A percentile compares a stretch with the other conserved stretches of the same genome.
Conservation (phyloP, 2,797 vertebrate genomes). For the Macropodus opercularis region DNA sequence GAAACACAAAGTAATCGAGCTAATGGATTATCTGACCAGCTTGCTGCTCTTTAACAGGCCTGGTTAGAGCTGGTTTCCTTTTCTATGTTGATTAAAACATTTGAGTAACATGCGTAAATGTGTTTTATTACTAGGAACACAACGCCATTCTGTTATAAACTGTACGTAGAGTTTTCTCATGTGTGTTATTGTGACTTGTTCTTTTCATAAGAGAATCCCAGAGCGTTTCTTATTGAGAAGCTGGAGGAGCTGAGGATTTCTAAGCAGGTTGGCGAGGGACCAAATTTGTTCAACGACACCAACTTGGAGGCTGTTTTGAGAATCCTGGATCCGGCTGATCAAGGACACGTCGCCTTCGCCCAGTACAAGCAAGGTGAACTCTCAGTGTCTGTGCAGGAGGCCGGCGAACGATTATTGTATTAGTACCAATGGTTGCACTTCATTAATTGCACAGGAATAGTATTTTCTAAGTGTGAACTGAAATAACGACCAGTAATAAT, state of each 20-base stretch:
- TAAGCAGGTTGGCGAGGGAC: conserved; percentile 30
- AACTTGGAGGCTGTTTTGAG: conserved; percentile 72
- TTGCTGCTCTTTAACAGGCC: conserved; percentile 80
- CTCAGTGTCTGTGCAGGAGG: too few species aligned
- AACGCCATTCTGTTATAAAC: too few species aligned
- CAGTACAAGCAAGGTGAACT: conserved; percentile 80
- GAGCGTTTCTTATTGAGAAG: conserved; percentile 74
- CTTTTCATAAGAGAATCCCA: conserved; percentile 69
- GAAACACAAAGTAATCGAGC: conserved; percentile 74
- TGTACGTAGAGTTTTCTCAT: not conserved
- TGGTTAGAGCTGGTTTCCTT: conserved; percentile 53
- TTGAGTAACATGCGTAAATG: too few species aligned
- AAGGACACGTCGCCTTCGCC: conserved; percentile 65
- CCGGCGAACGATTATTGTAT: not conserved
- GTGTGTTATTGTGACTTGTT: conserved; percentile 2
- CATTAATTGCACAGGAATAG: not conserved
- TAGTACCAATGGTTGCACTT: not conserved
- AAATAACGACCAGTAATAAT: not conserved
- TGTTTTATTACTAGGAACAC: too few species aligned
- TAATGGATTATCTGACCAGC: conserved; percentile 76
- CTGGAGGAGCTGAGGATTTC: conserved; percentile 69
- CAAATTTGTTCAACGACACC: conserved; percentile 66
- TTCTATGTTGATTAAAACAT: not conserved
- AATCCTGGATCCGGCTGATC: conserved; percentile 73
- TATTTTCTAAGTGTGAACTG: not conserved